Evolutionary conservation across 2,888 invertebrate species (phyloP).

Genomic region (Trichogramma dendrolimi): DNA sequence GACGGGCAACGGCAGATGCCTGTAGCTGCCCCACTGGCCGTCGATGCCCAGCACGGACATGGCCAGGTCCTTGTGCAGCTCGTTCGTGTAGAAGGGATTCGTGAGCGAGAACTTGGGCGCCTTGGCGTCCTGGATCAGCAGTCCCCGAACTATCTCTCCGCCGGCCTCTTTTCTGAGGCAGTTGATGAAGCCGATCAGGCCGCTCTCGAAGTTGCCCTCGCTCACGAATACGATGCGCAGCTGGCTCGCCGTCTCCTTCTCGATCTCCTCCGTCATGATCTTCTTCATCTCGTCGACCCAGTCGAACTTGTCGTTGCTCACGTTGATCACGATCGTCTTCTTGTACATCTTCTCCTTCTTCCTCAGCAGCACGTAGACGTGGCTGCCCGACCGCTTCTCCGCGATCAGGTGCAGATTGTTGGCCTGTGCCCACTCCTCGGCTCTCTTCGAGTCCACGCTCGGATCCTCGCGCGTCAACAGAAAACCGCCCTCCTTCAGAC

Average conservation of each 20-base stretch:
- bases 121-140: conserved; percentile 59
- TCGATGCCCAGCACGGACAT: conserved; percentile 63
- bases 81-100: conserved; percentile 63
- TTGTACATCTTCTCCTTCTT: conserved; percentile 37
- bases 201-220: conserved; percentile 63
- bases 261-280: conserved; percentile 39
- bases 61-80: conserved; percentile 69
- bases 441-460: conserved; percentile 5
- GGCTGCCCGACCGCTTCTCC: conserved; percentile 12
- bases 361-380: conserved; percentile 31
- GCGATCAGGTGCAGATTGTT: conserved; percentile 8
- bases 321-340: conserved; percentile 35
- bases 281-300: conserved; percentile 49
- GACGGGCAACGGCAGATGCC: conserved; percentile 69
- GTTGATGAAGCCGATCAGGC: conserved; percentile 83
- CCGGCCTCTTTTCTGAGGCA: conserved; percentile 79
- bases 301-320: conserved; percentile 43
- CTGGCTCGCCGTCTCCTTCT: conserved; percentile 53
- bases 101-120: conserved; percentile 66
- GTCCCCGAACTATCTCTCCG: conserved; percentile 56
- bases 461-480: conserved; percentile 38
- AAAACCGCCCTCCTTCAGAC: conserved; percentile 37
- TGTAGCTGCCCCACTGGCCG: conserved; percentile 74
- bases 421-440: conserved; percentile 57
- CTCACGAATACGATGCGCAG: conserved; percentile 64